A percentile compares a stretch with the other conserved stretches of the same genome.
Evolutionary conservation across 2,797 vertebrate species (phyloP).

Genomic region (Echiichthys vipera): DNA sequence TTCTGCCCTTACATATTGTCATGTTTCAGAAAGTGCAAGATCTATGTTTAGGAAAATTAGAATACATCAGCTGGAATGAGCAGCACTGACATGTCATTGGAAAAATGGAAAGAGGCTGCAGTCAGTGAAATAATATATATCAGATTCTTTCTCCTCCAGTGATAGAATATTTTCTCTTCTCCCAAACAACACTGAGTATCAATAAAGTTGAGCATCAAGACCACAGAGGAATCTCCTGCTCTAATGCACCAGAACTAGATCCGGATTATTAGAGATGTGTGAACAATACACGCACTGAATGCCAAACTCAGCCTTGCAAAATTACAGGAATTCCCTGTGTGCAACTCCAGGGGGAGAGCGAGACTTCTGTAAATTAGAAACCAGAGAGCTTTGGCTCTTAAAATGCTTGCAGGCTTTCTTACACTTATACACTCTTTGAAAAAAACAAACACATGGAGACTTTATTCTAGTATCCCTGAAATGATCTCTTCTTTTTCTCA

Average conservation of each 20-base stretch:
- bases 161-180: conserved; percentile 36
- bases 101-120: conserved; percentile 24
- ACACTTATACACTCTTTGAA: neutral
- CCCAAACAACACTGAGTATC: conserved; percentile 43
- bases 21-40: conserved; percentile 8
- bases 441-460: conserved; percentile 8
- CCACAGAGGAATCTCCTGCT: conserved; percentile 24
- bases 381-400: conserved; percentile 17
- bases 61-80: conserved; percentile 21
- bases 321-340: conserved; percentile 28
- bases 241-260: conserved; percentile 45
- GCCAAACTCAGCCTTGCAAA: conserved; percentile 23
- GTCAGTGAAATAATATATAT: conserved; percentile 29
- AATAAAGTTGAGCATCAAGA: conserved; percentile 40
- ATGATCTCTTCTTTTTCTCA: conserved; percentile 15
- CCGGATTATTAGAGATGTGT: conserved; percentile 50
- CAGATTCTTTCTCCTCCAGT: conserved; percentile 35
- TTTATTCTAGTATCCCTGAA: conserved; percentile 4
- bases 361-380: conserved; percentile 36
- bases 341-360: conserved; percentile 21
- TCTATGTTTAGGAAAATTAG: conserved; percentile 8
- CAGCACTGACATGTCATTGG: conserved; percentile 2
- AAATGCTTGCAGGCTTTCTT: conserved; percentile 22
- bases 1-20: conserved; percentile 6
- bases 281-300: conserved; percentile 56